Conservation (phyloP, 2,113 vertebrate species). For the Boulengeromyrus knoepffleri region DNA sequence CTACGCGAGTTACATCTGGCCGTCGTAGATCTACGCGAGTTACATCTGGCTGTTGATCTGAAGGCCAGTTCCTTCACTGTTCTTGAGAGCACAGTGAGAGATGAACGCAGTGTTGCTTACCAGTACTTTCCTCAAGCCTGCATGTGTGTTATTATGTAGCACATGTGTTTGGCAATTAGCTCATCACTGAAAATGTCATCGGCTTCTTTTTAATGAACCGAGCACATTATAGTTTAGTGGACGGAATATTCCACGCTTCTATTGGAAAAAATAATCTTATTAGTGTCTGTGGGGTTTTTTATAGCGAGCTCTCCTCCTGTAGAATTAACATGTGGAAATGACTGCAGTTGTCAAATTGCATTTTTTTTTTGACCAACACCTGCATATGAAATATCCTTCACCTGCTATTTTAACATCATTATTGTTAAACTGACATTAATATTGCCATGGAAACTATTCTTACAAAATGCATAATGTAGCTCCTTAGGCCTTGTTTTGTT, state of each 20-base stretch:
- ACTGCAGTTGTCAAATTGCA: constrained; percentile 54
- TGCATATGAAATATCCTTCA: constrained; percentile 50
- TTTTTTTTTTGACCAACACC: constrained; percentile 40
- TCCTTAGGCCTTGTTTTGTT: constrained; percentile 30
- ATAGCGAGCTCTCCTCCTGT: constrained; percentile 35
- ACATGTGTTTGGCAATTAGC: background rate
- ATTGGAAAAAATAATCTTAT: background rate
- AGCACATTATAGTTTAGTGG: background rate
- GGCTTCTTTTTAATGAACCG: background rate
- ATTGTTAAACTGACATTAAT: constrained; percentile 55
- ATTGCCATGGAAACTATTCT: constrained; percentile 64
- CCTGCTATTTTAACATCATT: constrained; percentile 50
- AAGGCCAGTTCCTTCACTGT: background rate
- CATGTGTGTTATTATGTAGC: background rate
- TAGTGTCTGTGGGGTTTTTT: background rate
- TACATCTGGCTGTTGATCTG: background rate
- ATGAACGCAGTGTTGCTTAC: background rate
- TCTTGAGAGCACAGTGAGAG: background rate
- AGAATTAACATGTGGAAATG: constrained; percentile 55
- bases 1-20: background rate
- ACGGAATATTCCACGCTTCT: background rate
- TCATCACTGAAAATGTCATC: background rate
- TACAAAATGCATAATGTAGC: constrained; percentile 23
- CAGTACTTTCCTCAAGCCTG: too few species aligned
- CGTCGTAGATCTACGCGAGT: too few species aligned